phyloP scores from a whole-genome alignment of 2,113 vertebrate genomes.

The Fregata magnificens region DNA sequence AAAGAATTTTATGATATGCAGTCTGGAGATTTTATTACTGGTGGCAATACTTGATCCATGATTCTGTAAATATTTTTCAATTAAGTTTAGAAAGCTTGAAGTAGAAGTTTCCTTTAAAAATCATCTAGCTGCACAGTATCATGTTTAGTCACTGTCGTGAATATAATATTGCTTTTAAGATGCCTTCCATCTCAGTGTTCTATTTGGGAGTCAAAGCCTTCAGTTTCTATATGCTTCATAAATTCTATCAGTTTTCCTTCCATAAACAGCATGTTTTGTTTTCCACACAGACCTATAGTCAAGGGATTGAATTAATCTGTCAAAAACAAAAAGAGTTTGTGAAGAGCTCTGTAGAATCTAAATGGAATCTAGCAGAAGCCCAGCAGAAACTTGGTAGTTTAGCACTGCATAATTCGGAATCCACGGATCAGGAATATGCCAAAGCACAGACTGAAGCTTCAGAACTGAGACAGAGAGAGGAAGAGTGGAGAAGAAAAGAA shows the following conservation, averaged over 20 bases:
- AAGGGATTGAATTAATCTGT: constrained; percentile 83
- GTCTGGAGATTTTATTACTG: not conserved
- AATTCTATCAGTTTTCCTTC: not conserved
- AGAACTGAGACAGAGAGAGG: constrained; percentile 84
- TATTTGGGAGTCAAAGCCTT: not conserved
- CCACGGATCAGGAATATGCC: constrained; percentile 88
- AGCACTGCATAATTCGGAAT: constrained; percentile 90
- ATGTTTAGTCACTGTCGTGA: not conserved
- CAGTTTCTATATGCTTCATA: not conserved
- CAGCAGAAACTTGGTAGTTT: constrained; percentile 88
- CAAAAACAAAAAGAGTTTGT: constrained; percentile 87
- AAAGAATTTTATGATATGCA: not conserved
- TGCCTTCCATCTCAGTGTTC: not conserved
- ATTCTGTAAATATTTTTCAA: not conserved
- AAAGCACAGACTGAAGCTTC: constrained; percentile 78
- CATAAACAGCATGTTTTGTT: not conserved
- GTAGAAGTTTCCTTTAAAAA: not conserved
- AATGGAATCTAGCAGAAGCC: constrained; percentile 90
- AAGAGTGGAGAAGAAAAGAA: constrained; percentile 93
- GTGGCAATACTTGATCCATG: not conserved
- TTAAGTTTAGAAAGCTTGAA: not conserved
- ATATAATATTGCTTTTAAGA: not conserved
- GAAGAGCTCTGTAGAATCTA: constrained; percentile 86
- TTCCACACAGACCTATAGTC: constrained; percentile 64
- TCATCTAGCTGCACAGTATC: not conserved